phyloP scores from a whole-genome alignment of 2,797 vertebrate species.

The Lateolabrax maculatus region DNA sequence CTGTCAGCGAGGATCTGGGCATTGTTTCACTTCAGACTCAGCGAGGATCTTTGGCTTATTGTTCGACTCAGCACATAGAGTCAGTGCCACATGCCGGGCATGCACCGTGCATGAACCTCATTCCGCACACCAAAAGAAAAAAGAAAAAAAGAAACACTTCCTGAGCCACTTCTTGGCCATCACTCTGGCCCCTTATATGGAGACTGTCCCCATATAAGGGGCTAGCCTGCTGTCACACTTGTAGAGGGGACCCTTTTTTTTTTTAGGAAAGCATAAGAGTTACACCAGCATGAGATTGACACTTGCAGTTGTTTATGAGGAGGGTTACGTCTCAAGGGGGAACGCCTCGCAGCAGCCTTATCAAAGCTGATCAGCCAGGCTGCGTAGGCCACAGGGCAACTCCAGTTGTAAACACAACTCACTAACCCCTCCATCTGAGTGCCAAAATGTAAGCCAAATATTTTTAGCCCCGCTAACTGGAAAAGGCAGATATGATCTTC shows the following conservation, averaged over 20 bases:
- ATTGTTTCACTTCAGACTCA: conserved; percentile 55
- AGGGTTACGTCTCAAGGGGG: conserved; percentile 16
- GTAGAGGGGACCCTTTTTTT: neutral
- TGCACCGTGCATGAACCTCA: conserved; percentile 56
- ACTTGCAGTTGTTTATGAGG: conserved; percentile 49
- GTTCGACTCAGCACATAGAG: conserved; percentile 49
- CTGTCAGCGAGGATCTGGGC: conserved; percentile 38
- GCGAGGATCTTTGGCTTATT: conserved; percentile 45
- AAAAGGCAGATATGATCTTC: conserved; percentile 53
- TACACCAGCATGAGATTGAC: conserved; percentile 5
- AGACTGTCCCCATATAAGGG: conserved; percentile 61
- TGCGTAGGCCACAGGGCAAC: conserved; percentile 33
- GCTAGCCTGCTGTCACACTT: neutral
- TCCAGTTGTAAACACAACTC: conserved; percentile 66
- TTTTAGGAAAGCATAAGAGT: neutral
- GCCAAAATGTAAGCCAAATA: conserved; percentile 39
- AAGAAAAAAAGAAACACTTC: conserved; percentile 35
- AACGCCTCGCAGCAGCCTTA: conserved; percentile 66
- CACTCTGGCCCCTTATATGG: no score
- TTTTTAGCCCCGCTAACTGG: conserved; percentile 59
- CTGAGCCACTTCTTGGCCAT: conserved; percentile 13
- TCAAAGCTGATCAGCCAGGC: conserved; percentile 62
- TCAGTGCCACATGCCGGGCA: conserved; percentile 70
- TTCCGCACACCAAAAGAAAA: conserved; percentile 25
- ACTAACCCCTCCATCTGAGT: conserved; percentile 15